phyloP scores from a whole-genome alignment of 2,888 invertebrate species.

The Conistra vaccinii region DNA sequence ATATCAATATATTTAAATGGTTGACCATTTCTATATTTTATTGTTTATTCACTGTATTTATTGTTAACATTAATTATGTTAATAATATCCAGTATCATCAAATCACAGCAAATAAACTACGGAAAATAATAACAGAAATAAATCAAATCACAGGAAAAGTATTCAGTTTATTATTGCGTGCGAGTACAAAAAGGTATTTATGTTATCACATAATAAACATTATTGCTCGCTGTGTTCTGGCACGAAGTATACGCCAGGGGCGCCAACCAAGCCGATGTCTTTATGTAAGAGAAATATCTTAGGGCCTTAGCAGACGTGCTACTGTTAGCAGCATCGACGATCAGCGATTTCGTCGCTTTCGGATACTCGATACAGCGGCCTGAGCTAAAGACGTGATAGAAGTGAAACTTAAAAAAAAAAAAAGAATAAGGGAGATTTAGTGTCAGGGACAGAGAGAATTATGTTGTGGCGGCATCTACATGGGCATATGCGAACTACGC shows the following conservation, averaged over 20 bases:
- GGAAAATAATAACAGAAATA: constrained; percentile 10
- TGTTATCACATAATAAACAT: constrained; percentile 24
- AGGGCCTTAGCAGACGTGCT: background rate
- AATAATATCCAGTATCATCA: background rate
- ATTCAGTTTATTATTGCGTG: background rate
- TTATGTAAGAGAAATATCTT: constrained; percentile 28
- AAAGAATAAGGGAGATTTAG: too few relatives aligned
- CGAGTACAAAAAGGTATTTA: constrained; percentile 19
- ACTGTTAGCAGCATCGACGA: constrained; percentile 9
- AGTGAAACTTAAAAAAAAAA: too few relatives aligned
- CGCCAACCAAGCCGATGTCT: constrained; percentile 45
- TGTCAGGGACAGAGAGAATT: too few relatives aligned
- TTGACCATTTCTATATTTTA: background rate
- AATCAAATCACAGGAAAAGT: constrained; percentile 14
- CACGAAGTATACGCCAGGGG: constrained; percentile 10
- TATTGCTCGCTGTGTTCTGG: constrained; percentile 33
- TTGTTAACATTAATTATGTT: background rate
- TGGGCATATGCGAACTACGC: too few relatives aligned
- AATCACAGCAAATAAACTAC: background rate
- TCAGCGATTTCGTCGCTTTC: background rate
- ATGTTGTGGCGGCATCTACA: too few relatives aligned
- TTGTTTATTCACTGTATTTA: background rate
- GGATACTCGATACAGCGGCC: background rate
- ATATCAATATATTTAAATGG: background rate
- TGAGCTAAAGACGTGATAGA: background rate